These are phyloP conservation scores for Tortrix viridana DNA, from an alignment of 2,888 invertebrate genomes.

Conservation along the genomic window DNA sequence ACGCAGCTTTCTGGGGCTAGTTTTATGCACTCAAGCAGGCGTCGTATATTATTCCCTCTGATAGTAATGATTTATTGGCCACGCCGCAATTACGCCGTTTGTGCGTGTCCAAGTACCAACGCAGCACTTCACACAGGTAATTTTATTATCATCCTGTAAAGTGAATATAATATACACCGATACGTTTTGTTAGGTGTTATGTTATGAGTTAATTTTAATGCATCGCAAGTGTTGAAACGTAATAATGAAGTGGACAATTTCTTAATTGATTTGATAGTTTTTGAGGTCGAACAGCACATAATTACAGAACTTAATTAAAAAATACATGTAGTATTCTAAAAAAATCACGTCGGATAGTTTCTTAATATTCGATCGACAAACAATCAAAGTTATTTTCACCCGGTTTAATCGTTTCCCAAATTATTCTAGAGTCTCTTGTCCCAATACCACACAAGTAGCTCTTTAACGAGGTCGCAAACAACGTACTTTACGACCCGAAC, in stretches of 20 bases:
- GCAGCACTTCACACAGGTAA: slow-evolving; percentile 37
- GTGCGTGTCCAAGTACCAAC: slow-evolving; percentile 48
- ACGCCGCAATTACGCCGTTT: slow-evolving; percentile 68
- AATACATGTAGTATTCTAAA: neutral
- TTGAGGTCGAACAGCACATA: too few relatives aligned
- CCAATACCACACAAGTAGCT: neutral
- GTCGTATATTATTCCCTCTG: slow-evolving; percentile 61
- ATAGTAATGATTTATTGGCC: slow-evolving; percentile 69
- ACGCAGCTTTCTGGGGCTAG: slow-evolving; percentile 50
- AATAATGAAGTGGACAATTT: too few relatives aligned
- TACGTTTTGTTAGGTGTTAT: slow-evolving; percentile 10
- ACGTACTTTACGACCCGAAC: neutral
- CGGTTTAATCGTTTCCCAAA: neutral
- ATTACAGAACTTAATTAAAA: neutral
- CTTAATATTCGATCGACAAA: too few relatives aligned
- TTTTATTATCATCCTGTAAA: slow-evolving; percentile 40
- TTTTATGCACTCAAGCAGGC: slow-evolving; percentile 44
- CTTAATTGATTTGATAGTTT: too few relatives aligned
- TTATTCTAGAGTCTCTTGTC: neutral
- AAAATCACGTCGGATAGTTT: too few relatives aligned
- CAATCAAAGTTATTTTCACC: too few relatives aligned
- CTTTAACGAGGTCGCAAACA: neutral
- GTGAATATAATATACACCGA: slow-evolving; percentile 32
- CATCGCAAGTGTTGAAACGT: neutral
- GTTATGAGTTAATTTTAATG: slow-evolving; percentile 4